These are phyloP conservation scores for Larimichthys crocea DNA, from an alignment of 2,113 vertebrate species.

Conservation along the genomic window DNA sequence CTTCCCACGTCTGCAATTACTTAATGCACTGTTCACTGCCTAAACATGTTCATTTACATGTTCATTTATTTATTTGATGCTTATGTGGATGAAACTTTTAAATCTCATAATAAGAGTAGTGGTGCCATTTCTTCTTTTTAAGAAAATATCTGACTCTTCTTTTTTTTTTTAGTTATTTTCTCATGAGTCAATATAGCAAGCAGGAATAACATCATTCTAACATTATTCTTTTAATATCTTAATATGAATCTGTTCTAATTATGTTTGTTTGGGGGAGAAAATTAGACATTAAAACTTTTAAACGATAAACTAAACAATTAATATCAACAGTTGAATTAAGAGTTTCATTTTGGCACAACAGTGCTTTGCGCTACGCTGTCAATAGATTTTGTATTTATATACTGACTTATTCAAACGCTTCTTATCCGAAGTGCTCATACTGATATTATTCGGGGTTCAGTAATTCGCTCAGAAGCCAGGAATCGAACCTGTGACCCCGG, in stretches of 20 bases:
- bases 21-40: constrained; percentile 63
- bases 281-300: neutral
- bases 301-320: neutral
- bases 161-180: neutral
- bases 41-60: constrained; percentile 52
- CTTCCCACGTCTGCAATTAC: constrained; percentile 47
- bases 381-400: no score
- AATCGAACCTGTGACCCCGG: no score
- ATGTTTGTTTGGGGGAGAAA: neutral
- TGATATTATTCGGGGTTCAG: no score
- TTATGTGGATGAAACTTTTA: constrained; percentile 5
- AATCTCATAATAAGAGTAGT: neutral
- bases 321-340: neutral
- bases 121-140: neutral
- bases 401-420: no score
- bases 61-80: constrained; percentile 29
- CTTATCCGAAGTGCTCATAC: no score
- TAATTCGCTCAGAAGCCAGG: no score
- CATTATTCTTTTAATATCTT: neutral
- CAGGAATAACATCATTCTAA: neutral
- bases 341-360: no score
- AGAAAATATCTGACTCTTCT: neutral
- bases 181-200: neutral
- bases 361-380: no score
- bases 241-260: neutral